Base-by-base conservation (phyloP, 2,113 vertebrate species). In the Barnardius zonarius region DNA sequence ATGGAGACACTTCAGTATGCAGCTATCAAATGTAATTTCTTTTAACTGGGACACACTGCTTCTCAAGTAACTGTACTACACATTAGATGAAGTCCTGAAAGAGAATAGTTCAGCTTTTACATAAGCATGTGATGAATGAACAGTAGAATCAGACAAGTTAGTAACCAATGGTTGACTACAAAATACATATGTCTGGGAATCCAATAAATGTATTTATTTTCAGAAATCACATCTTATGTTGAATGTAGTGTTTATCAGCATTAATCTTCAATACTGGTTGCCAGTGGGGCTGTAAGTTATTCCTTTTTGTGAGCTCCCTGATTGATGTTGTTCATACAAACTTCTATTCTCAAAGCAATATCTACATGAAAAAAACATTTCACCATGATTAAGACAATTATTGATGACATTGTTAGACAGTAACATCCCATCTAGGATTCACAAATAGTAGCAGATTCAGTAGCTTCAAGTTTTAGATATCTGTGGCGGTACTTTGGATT, bases 331-430 rank as follows among this genome's bases (percentile, higher is more conserved):
- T 91, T 96, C 82, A 70, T 83, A 68, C 78, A 74, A 93, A 94
- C 91, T 92, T 95, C 82, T 94, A 90, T 82, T 96, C 93, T 94
- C 95, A 93, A 90, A 94, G 91, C 88, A 96, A 74, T 95, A 93
- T 92, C 86, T 94, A 84, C 31, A 83, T 91, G 83, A 67, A 77
- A 82, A 94, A 95, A 95, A 39, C 52, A 30, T 55, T 92, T 90
- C 27, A 22, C 84, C 30, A 20, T 72, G 94, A 94, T 94, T 89
- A 96, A 91, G 92, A 82, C 91, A 94, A 91, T 96, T 93, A 92
- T 95, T 95, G 95, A 96, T 94, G 80, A 75, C 64, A 16, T 39
- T 88, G 68, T 82, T 79, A 81, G 82, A 61, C 18, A 68, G 62
- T 69, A 93, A 66, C 69, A 54, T 84, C 69, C 86, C 5, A 0